Conservation (phyloP, 2,113 vertebrate species). For the Lichenostomus cassidix region DNA sequence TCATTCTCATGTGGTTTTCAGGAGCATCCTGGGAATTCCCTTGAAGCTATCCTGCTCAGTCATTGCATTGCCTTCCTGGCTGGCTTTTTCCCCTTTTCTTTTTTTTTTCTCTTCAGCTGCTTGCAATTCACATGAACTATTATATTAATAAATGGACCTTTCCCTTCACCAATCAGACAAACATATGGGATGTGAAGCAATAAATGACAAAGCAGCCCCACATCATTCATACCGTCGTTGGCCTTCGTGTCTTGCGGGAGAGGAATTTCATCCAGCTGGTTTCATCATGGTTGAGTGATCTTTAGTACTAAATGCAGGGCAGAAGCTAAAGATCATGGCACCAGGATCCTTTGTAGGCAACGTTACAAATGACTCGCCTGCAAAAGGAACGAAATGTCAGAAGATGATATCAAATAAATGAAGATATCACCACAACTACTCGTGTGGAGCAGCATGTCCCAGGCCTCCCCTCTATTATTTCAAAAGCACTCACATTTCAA, state of each 20-base stretch:
- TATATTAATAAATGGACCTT: conserved; percentile 17
- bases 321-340: conserved; percentile 36
- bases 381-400: background rate
- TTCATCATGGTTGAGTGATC: conserved; percentile 1
- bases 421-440: conserved; percentile 19
- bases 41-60: background rate
- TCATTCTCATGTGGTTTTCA: background rate
- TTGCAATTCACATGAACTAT: background rate
- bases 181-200: background rate
- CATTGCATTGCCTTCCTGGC: background rate
- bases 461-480: conserved; percentile 21
- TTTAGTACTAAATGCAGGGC: background rate
- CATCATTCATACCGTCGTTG: background rate
- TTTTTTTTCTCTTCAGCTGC: background rate
- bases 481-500: conserved; percentile 22
- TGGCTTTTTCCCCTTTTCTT: rapidly evolving
- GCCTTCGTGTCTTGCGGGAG: background rate
- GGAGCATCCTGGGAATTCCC: background rate
- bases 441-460: conserved; percentile 21
- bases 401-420: conserved; percentile 27
- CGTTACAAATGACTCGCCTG: background rate
- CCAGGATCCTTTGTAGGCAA: background rate
- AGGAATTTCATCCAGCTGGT: conserved; percentile 31
- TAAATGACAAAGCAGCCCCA: conserved; percentile 7
- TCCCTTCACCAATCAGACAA: background rate